Evolutionary conservation across 1,140 invertebrate genomes (phyloP).

Genomic region (Coelopa frigida): DNA sequence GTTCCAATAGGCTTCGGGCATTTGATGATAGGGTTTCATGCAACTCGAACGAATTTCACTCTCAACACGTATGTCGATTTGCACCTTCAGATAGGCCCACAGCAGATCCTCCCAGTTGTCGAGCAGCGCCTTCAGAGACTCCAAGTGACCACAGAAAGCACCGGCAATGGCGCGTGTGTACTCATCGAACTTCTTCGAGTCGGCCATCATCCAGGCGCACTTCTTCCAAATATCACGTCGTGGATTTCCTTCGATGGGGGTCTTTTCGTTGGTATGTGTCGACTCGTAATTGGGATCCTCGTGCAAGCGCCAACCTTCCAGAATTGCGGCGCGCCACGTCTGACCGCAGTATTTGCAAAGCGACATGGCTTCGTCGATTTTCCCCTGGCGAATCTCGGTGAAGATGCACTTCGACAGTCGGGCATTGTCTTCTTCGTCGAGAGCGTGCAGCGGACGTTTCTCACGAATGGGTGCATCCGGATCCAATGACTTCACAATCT

Average conservation of each 20-base stretch:
- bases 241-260: constrained; percentile 73
- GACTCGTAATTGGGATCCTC: constrained; percentile 71
- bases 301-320: constrained; percentile 82
- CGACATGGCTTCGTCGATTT: constrained; percentile 74
- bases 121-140: constrained; percentile 65
- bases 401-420: constrained; percentile 65
- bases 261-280: constrained; percentile 39
- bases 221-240: constrained; percentile 87
- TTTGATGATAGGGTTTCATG: constrained; percentile 49
- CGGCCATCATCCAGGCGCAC: constrained; percentile 67
- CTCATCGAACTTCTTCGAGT: constrained; percentile 49
- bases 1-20: constrained; percentile 74
- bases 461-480: constrained; percentile 87
- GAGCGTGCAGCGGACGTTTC: constrained; percentile 71
- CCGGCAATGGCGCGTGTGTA: constrained; percentile 64
- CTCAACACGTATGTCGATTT: constrained; percentile 82
- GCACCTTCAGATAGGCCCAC: constrained; percentile 78
- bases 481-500: constrained; percentile 71
- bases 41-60: constrained; percentile 49
- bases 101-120: constrained; percentile 78
- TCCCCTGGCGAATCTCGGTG: constrained; percentile 74
- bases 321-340: constrained; percentile 78
- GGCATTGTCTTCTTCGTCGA: constrained; percentile 83
- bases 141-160: constrained; percentile 75
- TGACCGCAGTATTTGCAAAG: constrained; percentile 79